phyloP scores from a whole-genome alignment of 2,797 vertebrate species.

The Pseudomugil tenellus region DNA sequence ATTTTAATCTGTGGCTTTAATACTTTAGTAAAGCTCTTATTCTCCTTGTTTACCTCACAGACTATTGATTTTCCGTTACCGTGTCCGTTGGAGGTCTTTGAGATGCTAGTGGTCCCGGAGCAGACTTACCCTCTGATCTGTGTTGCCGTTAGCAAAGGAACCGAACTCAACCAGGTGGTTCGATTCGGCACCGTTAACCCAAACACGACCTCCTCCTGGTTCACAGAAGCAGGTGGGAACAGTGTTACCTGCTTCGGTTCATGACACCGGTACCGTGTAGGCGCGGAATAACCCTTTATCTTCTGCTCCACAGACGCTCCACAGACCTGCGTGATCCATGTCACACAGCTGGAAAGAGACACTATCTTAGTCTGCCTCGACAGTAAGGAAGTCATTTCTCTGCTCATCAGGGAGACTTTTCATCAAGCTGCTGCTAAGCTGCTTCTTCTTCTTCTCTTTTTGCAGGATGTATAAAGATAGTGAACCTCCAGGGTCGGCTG shows the following conservation, averaged over 20 bases:
- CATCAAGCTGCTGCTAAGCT: too few species aligned
- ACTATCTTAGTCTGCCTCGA: conserved; percentile 97
- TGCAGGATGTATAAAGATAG: conserved; percentile 93
- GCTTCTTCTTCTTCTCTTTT: too few species aligned
- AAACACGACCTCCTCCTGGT: conserved; percentile 98
- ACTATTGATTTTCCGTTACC: conserved; percentile 98
- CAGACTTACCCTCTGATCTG: conserved; percentile 98
- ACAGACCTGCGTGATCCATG: too few species aligned
- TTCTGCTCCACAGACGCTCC: too few species aligned
- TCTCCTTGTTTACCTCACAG: too few species aligned
- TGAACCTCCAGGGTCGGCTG: conserved; percentile 94
- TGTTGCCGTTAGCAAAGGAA: conserved; percentile 91
- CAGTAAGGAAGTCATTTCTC: conserved; percentile 89
- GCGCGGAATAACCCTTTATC: too few species aligned
- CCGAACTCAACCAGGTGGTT: conserved; percentile 89
- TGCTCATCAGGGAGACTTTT: too few species aligned
- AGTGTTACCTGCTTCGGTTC: too few species aligned
- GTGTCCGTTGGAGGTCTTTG: conserved; percentile 95
- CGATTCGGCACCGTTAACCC: conserved; percentile 99
- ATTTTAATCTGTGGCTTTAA: too few species aligned
- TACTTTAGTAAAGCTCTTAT: too few species aligned
- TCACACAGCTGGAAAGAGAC: conserved; percentile 97
- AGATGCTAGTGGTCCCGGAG: conserved; percentile 98
- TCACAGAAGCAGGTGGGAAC: too few species aligned
- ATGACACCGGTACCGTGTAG: too few species aligned